Evolutionary conservation across 2,797 vertebrate species (phyloP).

Genomic region (Ctenosaura bakeri): DNA sequence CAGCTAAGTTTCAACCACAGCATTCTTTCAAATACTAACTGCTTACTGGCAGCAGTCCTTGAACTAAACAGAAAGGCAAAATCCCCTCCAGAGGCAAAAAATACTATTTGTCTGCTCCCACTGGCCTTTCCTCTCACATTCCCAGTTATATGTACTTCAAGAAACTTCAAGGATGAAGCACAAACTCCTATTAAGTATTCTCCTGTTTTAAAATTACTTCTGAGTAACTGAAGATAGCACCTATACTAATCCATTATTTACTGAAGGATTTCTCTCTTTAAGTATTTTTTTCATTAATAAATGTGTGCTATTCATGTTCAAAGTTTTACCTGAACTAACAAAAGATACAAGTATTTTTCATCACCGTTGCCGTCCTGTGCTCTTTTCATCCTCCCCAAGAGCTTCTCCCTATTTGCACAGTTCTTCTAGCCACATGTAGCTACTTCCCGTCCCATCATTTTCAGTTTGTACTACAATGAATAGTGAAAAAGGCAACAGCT

Average conservation of each 20-base stretch:
- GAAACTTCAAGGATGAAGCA: not conserved
- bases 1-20: conserved; percentile 1
- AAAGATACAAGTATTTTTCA: not conserved
- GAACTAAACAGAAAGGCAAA: not conserved
- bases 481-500: conserved; percentile 47
- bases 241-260: not conserved
- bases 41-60: not conserved
- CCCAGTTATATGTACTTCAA: not conserved
- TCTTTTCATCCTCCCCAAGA: conserved; percentile 15
- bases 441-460: conserved; percentile 46
- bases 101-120: not conserved
- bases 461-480: conserved; percentile 45
- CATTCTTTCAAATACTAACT: conserved; percentile 42
- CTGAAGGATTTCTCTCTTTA: not conserved
- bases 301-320: not conserved
- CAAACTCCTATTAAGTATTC: not conserved
- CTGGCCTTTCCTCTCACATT: not conserved
- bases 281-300: not conserved
- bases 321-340: conserved; percentile 23
- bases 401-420: conserved; percentile 18
- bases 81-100: conserved; percentile 5
- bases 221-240: not conserved
- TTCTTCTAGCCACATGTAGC: not conserved
- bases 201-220: not conserved
- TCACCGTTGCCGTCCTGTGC: conserved; percentile 7